Percentiles rank a stretch among this genome's conserved stretches.
Conservation (phyloP, 2,113 vertebrate species). For the Erythrocercus mccallii region DNA sequence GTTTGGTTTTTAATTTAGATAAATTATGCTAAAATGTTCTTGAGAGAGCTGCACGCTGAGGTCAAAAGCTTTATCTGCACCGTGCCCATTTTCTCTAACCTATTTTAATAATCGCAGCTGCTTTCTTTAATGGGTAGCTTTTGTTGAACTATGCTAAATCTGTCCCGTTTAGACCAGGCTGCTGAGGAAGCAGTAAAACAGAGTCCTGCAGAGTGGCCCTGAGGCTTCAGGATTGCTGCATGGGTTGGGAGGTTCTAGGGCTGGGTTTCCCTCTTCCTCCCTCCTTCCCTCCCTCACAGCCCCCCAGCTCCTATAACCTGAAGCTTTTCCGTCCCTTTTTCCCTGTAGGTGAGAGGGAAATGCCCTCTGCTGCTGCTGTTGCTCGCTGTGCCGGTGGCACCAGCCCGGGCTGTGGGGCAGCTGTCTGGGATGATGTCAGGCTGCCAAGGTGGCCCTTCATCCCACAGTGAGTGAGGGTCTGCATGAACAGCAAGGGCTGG, state of each 20-base stretch:
- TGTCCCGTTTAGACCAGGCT: background rate
- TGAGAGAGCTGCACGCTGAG: background rate
- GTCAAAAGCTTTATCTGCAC: conserved; percentile 48
- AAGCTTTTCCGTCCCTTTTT: background rate
- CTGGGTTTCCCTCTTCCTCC: background rate
- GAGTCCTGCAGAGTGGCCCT: rapidly evolving
- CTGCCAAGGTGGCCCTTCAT: background rate
- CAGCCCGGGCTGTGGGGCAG: background rate
- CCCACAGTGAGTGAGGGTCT: rapidly evolving
- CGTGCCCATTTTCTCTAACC: conserved; percentile 44
- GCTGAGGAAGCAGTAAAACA: conserved; percentile 7
- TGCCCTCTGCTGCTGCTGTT: background rate
- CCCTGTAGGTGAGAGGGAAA: rapidly evolving
- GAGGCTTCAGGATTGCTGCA: rapidly evolving
- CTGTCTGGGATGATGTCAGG: background rate
- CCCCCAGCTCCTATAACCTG: background rate
- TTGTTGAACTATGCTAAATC: conserved; percentile 28
- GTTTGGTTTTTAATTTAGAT: conserved; percentile 66
- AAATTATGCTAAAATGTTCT: conserved; percentile 53
- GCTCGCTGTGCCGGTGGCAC: rapidly evolving
- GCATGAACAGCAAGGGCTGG: rapidly evolving
- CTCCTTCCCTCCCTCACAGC: background rate
- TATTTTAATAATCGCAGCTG: conserved; percentile 49
- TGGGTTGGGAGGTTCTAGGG: background rate
- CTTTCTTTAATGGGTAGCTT: conserved; percentile 45